Evolutionary conservation across 2,888 invertebrate species (phyloP), one percentile per base, ranked within the genome.

Genomic region (Adineta ricciae): DNA sequence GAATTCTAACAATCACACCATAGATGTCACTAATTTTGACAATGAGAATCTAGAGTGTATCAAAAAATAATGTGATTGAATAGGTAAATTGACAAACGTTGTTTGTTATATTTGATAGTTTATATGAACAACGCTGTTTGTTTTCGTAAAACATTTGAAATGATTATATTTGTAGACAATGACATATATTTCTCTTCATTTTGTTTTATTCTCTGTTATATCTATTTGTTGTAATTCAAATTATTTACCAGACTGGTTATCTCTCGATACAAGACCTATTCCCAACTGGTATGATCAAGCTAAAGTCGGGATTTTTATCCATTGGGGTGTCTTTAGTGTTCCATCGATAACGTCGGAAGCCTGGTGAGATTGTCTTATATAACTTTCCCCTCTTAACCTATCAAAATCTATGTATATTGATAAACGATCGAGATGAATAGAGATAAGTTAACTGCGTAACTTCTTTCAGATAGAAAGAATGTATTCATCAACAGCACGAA

Each of bases 241-340:
- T 14, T 88, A 88, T 73, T 16, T 8, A 36, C 89, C 90, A 0
- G 87, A 87, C 85, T 91, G 91, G 91, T 85, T 87, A 2, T 91
- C 91, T 8, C 86, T 91, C 64, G 91, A 91, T 87, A 88, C 88
- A 32, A 88, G 91, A 11, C 90, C 91, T 9, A 86, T 91, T 32
- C 90, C 90, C 0, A n/a, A 84, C 11, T 91, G 91, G 91, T 91
- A 90, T 87, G 91, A 91, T 87, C 89, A 90, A 36, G 88, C 89
- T 16, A 91, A 91, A 87, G 88, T 92, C 49, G 91, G 91, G 49
- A 89, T 92, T 86, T 92, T 92, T 87, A 89, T 91, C 64, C 91
- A 91, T 87, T 91, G 91, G 91, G 91, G 91, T 11, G 89, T 91
- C 7, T 91, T 89, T 87, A 90, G 91, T 46, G 91, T 91, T 21